These are phyloP conservation scores for Thamnaconus septentrionalis DNA, from an alignment of 2,113 vertebrate species.

Conservation along the genomic window DNA sequence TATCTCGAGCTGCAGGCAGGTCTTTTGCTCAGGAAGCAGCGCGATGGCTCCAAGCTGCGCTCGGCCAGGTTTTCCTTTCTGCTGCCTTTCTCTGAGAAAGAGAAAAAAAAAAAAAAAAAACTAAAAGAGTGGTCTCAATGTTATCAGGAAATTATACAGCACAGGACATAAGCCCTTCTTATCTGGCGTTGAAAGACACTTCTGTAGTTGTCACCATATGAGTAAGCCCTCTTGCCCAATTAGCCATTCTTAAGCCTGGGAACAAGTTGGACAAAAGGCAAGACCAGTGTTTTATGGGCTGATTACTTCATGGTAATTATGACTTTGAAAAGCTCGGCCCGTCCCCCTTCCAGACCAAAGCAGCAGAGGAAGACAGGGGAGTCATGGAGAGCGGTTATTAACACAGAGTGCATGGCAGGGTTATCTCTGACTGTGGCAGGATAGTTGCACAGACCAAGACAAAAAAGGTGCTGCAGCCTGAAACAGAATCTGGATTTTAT, in stretches of 20 bases:
- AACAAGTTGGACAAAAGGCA: conserved; percentile 65
- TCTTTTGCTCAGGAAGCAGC: conserved; percentile 53
- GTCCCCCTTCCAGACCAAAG: conserved; percentile 39
- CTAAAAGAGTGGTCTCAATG: conserved; percentile 65
- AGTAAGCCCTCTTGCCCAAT: conserved; percentile 68
- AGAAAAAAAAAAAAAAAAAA: conserved; percentile 9
- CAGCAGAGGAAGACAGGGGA: conserved; percentile 1
- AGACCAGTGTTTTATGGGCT: conserved; percentile 62
- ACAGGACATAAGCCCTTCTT: conserved; percentile 51
- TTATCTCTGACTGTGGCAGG: too few species aligned
- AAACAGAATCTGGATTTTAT: too few species aligned
- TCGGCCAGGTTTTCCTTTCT: conserved; percentile 44
- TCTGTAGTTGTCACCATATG: conserved; percentile 59
- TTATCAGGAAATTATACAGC: conserved; percentile 77
- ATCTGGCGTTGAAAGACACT: conserved; percentile 68
- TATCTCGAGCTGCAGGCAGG: conserved; percentile 73
- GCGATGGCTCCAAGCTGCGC: conserved; percentile 32
- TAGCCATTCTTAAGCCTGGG: conserved; percentile 66
- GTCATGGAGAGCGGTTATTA: conserved; percentile 40
- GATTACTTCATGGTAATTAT: conserved; percentile 71
- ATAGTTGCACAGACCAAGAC: too few species aligned
- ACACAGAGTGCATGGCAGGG: conserved; percentile 3
- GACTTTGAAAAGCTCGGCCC: conserved; percentile 54
- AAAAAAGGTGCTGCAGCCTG: too few species aligned
- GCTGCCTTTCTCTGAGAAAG: neutral